phyloP scores from a whole-genome alignment of 2,113 vertebrate species.

The Sphaerodactylus townsendi region DNA sequence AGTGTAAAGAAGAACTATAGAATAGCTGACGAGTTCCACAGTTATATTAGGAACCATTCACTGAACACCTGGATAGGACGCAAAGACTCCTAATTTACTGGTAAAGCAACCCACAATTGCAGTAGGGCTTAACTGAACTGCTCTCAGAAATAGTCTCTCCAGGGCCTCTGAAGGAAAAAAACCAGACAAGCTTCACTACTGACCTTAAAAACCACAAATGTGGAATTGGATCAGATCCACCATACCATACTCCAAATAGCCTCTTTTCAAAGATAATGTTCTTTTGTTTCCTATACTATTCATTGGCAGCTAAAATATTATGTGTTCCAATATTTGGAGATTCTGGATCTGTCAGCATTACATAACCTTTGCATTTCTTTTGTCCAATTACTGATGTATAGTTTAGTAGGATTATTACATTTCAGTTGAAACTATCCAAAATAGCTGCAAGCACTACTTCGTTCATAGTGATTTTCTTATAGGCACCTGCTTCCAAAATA shows the following conservation, averaged over 20 bases:
- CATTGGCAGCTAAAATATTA: constrained; percentile 12
- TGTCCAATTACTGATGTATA: constrained; percentile 53
- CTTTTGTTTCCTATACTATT: not conserved
- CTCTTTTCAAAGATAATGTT: not conserved
- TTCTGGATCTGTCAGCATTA: constrained; percentile 8
- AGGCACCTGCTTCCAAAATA: constrained; percentile 37
- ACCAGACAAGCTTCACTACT: not conserved
- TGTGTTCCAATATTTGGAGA: constrained; percentile 8
- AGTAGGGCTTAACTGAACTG: not conserved
- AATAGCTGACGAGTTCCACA: not conserved
- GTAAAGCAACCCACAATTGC: not conserved
- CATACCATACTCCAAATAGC: not conserved
- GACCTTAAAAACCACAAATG: not conserved
- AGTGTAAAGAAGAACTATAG: not conserved
- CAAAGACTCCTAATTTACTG: not conserved
- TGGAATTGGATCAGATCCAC: not conserved
- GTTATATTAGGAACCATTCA: not conserved
- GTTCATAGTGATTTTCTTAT: constrained; percentile 54
- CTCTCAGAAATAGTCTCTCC: not conserved
- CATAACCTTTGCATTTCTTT: constrained; percentile 4
- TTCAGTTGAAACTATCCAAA: constrained; percentile 54
- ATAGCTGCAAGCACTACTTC: constrained; percentile 29
- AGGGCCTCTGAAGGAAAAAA: not conserved
- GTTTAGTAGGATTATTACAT: constrained; percentile 54
- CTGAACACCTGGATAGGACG: not conserved